These are phyloP conservation scores for Leiothrix lutea DNA, from an alignment of 2,113 vertebrate genomes.

Conservation along the genomic window DNA sequence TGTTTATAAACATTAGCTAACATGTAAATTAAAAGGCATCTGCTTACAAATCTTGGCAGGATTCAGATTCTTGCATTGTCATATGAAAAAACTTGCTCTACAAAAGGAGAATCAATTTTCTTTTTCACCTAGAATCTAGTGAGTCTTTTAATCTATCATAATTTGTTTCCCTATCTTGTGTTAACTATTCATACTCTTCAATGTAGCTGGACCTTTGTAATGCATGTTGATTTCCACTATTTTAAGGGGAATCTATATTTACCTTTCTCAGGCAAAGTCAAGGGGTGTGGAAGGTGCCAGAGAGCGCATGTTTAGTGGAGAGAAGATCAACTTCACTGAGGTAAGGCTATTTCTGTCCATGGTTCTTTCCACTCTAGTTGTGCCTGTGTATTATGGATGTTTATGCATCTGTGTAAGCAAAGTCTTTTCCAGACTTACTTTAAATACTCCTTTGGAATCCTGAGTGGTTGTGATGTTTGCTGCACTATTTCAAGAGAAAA, in stretches of 20 bases:
- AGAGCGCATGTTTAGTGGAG: slow-evolving; percentile 89
- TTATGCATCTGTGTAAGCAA: not conserved
- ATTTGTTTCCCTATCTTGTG: not conserved
- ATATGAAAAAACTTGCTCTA: not conserved
- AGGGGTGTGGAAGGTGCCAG: slow-evolving; percentile 88
- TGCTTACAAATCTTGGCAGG: not conserved
- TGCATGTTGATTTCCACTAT: not conserved
- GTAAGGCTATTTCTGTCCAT: slow-evolving; percentile 64
- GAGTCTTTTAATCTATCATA: accelerated
- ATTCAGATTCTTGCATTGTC: not conserved
- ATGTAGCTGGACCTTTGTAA: not conserved
- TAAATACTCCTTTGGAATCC: not conserved
- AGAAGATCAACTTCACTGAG: slow-evolving; percentile 98
- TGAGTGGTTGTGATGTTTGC: not conserved
- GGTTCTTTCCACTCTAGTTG: not conserved
- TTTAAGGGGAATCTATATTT: slow-evolving; percentile 9
- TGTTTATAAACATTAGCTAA: not conserved
- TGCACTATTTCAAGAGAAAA: not conserved
- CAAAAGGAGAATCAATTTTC: not conserved
- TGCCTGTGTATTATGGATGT: not conserved
- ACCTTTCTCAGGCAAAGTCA: slow-evolving; percentile 83
- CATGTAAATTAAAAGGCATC: not conserved
- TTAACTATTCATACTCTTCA: not conserved
- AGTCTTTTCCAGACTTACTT: not conserved
- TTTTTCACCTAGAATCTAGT: not conserved